Percentiles rank a stretch among this genome's conserved stretches.
phyloP scores from a whole-genome alignment of 2,888 invertebrate genomes.

The Abrostola triplasia region DNA sequence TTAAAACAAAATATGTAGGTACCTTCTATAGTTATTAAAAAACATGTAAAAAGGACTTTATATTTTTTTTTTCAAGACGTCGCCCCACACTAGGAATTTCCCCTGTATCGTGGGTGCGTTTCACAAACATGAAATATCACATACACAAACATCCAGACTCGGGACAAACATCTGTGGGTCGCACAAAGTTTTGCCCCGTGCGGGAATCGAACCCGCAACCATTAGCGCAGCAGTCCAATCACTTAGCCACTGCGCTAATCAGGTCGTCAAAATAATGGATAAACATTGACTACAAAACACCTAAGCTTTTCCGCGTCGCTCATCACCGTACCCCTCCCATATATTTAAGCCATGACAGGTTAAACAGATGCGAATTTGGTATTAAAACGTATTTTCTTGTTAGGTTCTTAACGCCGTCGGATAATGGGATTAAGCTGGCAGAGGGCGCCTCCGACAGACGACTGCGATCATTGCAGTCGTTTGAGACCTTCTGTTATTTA shows the following conservation, averaged over 20 bases:
- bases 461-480: conserved; percentile 26
- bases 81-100: no score
- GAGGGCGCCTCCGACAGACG: conserved; percentile 24
- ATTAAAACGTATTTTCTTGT: conserved; percentile 62
- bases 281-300: not conserved
- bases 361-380: conserved; percentile 60
- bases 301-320: conserved; percentile 5
- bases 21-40: not conserved
- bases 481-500: conserved; percentile 25
- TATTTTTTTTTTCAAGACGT: no score
- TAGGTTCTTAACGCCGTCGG: conserved; percentile 46
- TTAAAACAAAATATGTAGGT: not conserved
- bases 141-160: no score
- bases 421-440: conserved; percentile 46
- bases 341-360: conserved; percentile 53
- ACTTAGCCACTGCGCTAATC: no score
- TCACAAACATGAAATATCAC: no score
- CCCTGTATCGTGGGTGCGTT: no score
- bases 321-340: conserved; percentile 8
- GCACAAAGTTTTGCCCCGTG: no score
- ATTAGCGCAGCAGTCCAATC: no score
- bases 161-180: no score
- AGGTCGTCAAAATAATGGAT: no score
- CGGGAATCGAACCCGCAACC: no score
- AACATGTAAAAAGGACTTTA: not conserved